Evolutionary conservation across 1,140 invertebrate species (phyloP).

Genomic region (Argopecten irradians): DNA sequence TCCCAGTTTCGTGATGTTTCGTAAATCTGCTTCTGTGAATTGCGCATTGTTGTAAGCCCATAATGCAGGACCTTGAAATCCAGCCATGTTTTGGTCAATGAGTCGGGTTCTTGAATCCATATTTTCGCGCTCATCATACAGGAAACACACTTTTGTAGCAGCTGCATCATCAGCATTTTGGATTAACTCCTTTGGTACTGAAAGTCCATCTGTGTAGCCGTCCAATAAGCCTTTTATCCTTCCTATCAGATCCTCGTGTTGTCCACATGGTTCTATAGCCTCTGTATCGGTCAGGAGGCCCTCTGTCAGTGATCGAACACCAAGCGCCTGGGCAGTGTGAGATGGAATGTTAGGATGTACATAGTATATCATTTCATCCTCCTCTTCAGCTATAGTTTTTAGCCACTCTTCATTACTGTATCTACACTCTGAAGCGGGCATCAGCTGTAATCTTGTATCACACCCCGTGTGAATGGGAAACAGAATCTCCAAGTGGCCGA

Average conservation of each 20-base stretch:
- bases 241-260: conserved; percentile 64
- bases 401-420: conserved; percentile 61
- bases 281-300: conserved; percentile 54
- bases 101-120: conserved; percentile 56
- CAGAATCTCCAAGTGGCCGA: conserved; percentile 24
- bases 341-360: conserved; percentile 62
- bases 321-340: conserved; percentile 59
- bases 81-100: conserved; percentile 63
- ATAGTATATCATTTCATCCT: conserved; percentile 56
- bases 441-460: conserved; percentile 41
- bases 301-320: conserved; percentile 61
- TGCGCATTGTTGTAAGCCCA: conserved; percentile 68
- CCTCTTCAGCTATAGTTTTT: conserved; percentile 36
- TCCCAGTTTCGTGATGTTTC: conserved; percentile 65
- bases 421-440: conserved; percentile 53
- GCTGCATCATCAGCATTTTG: conserved; percentile 78
- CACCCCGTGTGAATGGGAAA: conserved; percentile 43
- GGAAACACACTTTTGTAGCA: conserved; percentile 69
- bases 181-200: conserved; percentile 69
- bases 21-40: conserved; percentile 66
- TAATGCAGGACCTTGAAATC: conserved; percentile 67
- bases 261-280: conserved; percentile 64
- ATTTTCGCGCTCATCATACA: conserved; percentile 68
- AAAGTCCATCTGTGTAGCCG: conserved; percentile 67
- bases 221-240: conserved; percentile 58